A percentile compares a stretch with the other conserved stretches of the same genome.
Conservation (phyloP, 2,797 vertebrate species). For the Molossus alvarezi region DNA sequence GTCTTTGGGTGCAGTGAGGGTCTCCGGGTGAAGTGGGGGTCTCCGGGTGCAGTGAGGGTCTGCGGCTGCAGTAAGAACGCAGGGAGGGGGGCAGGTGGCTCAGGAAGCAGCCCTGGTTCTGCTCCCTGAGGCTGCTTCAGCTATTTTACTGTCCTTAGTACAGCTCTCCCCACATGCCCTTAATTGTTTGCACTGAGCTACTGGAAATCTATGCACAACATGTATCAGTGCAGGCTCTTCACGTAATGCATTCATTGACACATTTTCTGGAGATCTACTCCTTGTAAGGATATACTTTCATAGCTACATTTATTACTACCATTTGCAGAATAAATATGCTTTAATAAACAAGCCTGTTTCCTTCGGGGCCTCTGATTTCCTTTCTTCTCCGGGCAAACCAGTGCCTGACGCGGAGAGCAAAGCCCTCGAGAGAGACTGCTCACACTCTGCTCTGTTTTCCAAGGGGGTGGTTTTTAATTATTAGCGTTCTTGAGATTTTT, state of each 20-base stretch:
- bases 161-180: conserved; percentile 20
- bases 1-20: no score
- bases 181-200: not conserved
- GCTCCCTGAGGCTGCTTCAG: not conserved
- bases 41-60: no score
- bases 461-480: not conserved
- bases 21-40: no score
- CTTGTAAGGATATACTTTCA: conserved; percentile 23
- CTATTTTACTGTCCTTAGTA: not conserved
- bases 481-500: not conserved
- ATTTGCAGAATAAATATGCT: conserved; percentile 52
- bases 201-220: conserved; percentile 84
- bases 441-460: not conserved
- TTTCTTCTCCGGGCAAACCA: conserved; percentile 32
- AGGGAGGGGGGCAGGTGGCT: not conserved
- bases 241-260: conserved; percentile 66
- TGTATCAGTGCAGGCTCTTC: conserved; percentile 63
- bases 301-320: conserved; percentile 69
- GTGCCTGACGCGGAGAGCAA: not conserved
- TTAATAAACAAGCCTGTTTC: conserved; percentile 85
- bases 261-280: not conserved
- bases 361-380: not conserved
- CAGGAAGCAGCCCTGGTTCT: not conserved
- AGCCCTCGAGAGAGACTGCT: not conserved
- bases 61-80: fast-evolving